Evolutionary conservation across 2,888 invertebrate species (phyloP).

Genomic region (Arrhopalites spinosus): DNA sequence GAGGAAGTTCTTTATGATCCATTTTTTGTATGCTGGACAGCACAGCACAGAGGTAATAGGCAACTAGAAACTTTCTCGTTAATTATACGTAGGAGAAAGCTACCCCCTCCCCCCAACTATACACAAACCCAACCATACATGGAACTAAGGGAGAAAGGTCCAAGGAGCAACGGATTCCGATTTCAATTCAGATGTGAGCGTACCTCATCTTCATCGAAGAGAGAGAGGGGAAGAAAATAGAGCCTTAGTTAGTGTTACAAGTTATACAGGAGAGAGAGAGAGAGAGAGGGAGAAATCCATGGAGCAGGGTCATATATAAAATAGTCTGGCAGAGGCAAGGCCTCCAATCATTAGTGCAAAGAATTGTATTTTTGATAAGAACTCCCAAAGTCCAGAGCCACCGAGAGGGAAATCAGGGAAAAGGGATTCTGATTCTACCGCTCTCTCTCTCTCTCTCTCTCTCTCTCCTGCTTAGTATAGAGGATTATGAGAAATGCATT

Average conservation of each 20-base stretch:
- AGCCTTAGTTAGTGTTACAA: too few species aligned
- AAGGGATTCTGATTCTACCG: background rate
- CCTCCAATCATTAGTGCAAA: slow-evolving; percentile 37
- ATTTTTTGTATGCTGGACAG: slow-evolving; percentile 37
- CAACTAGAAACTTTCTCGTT: slow-evolving; percentile 38
- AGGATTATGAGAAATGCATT: slow-evolving; percentile 45
- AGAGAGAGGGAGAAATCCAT: background rate
- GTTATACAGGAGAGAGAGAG: background rate
- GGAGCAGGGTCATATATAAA: background rate
- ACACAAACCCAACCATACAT: too few species aligned
- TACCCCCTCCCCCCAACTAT: too few species aligned
- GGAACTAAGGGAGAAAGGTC: too few species aligned
- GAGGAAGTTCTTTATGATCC: slow-evolving; percentile 45
- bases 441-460: background rate
- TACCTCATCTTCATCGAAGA: slow-evolving; percentile 1
- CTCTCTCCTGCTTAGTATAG: slow-evolving; percentile 33
- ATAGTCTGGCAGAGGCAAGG: background rate
- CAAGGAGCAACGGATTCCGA: too few species aligned
- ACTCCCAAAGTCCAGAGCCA: background rate
- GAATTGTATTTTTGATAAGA: slow-evolving; percentile 44
- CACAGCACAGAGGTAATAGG: background rate
- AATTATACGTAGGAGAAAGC: slow-evolving; percentile 29
- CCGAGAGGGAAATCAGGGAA: too few species aligned
- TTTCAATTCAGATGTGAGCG: too few species aligned
- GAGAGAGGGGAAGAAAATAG: background rate